Evolutionary conservation across 2,797 vertebrate species (phyloP), one percentile per base, ranked within the genome.

Genomic region (Falco concolor): DNA sequence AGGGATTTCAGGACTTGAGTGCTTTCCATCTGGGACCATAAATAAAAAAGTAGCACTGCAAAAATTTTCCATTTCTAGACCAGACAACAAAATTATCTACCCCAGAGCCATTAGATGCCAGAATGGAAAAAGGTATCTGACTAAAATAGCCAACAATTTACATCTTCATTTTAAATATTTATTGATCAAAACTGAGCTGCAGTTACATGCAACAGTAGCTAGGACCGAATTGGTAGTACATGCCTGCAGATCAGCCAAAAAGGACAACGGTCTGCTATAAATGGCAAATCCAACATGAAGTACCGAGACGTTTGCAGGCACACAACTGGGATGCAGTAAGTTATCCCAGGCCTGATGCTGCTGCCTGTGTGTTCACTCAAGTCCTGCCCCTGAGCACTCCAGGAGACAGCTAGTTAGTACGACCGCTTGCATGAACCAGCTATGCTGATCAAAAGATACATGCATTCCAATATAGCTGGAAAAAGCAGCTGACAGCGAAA

Each of bases 281-380:
- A 68, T 4, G 50, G 32, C 57, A 53, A 49, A 57, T 40, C 34
- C 27, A 73, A 7, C 17, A 14, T 5, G 24, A 79, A 45, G 36
- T 21, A 16, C 25, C 1, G 2, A n/a, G 23, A 32, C 0, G 0
- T 15, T 25, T 56, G 34, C 20, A 32, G 59, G 52, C 16, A 67
- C 76, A 72, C 67, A 64, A 34, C 32, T 84, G 83, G 83, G 56
- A 38, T 8, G n/a, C 19, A 73, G 30, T 8, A 38, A 12, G 23
- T 19, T 61, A 60, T n/a, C 15, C 23, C 42, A 36, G 44, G 52
- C 21, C 34, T 54, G 16, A 67, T 59, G 10, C 60, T 61, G 28
- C 13, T 34, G 40, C 11, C 47, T 0, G 0, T 6, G 12, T 40
- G 36, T 22, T 53, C 53, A 30, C 30, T 44, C 18, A 28, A 34